Conservation (phyloP, 2,888 invertebrate genomes). For the Chrysodeixis includens region DNA sequence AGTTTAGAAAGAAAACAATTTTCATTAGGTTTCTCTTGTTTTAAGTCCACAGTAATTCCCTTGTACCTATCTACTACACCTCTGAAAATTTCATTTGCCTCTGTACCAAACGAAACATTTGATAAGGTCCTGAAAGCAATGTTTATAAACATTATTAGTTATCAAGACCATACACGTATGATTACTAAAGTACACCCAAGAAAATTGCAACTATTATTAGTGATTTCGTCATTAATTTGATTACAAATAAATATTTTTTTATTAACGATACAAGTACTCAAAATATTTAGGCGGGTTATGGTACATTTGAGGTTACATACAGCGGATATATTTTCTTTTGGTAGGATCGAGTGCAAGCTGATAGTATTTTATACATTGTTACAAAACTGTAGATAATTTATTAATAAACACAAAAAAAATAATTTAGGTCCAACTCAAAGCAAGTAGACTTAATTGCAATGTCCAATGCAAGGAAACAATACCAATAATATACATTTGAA, state of each 20-base stretch:
- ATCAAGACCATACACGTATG: neutral
- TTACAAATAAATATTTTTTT: too few species aligned
- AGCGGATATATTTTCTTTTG: slow-evolving; percentile 19
- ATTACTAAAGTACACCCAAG: neutral
- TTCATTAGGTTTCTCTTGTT: slow-evolving; percentile 64
- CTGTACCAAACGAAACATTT: slow-evolving; percentile 50
- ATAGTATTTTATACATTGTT: slow-evolving; percentile 45
- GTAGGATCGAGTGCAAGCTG: slow-evolving; percentile 24
- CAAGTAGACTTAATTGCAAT: too few species aligned
- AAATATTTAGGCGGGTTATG: neutral
- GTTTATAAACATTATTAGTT: slow-evolving; percentile 11
- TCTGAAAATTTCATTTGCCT: slow-evolving; percentile 58
- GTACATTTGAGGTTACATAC: slow-evolving; percentile 28
- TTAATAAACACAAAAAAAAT: slow-evolving; percentile 9
- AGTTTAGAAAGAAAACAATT: slow-evolving; percentile 67
- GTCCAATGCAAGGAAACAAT: too few species aligned
- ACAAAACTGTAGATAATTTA: slow-evolving; percentile 8
- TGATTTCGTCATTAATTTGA: too few species aligned
- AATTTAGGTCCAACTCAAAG: too few species aligned
- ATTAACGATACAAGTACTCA: neutral
- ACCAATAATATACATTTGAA: too few species aligned
- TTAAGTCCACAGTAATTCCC: slow-evolving; percentile 76
- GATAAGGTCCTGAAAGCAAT: slow-evolving; percentile 57
- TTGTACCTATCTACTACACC: slow-evolving; percentile 75
- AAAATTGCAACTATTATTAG: neutral